A percentile compares a stretch with the other conserved stretches of the same genome.
Evolutionary conservation across 1,140 invertebrate species (phyloP).

Genomic region (Heliconius hermathena): DNA sequence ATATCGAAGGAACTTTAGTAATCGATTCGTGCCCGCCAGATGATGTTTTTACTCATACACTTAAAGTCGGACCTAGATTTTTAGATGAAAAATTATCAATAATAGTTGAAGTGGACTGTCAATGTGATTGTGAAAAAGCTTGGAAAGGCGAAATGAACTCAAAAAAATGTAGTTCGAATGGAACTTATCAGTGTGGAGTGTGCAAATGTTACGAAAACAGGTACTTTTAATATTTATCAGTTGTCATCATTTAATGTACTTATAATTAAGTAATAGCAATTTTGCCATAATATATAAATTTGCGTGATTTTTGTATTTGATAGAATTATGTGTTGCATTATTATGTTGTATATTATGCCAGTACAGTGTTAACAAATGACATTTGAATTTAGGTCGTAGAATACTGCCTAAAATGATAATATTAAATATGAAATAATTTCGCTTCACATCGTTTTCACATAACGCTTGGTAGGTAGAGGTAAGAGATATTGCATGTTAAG

Average conservation of each 20-base stretch:
- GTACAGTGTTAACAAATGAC: no score
- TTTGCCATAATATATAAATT: background rate
- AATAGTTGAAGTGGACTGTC: conserved; percentile 78
- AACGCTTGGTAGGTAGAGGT: no score
- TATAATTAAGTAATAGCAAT: no score
- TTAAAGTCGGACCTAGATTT: conserved; percentile 48
- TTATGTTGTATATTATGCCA: no score
- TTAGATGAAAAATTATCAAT: conserved; percentile 55
- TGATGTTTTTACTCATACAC: conserved; percentile 26
- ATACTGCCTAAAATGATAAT: no score
- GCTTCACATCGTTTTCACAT: no score
- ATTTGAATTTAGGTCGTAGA: no score
- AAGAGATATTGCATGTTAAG: no score
- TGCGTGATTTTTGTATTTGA: background rate
- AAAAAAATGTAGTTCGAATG: conserved; percentile 76
- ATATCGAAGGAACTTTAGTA: conserved; percentile 48
- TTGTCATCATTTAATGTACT: background rate
- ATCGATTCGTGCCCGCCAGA: conserved; percentile 45
- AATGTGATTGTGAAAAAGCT: conserved; percentile 76
- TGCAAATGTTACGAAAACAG: conserved; percentile 86
- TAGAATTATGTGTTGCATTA: no score
- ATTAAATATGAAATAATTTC: no score
- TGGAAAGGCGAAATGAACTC: conserved; percentile 71
- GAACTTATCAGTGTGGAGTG: conserved; percentile 87
- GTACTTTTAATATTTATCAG: conserved; percentile 47